Evolutionary conservation across 2,888 invertebrate species (phyloP), one percentile per base, ranked within the genome.

Genomic region (Pandemis corylana): DNA sequence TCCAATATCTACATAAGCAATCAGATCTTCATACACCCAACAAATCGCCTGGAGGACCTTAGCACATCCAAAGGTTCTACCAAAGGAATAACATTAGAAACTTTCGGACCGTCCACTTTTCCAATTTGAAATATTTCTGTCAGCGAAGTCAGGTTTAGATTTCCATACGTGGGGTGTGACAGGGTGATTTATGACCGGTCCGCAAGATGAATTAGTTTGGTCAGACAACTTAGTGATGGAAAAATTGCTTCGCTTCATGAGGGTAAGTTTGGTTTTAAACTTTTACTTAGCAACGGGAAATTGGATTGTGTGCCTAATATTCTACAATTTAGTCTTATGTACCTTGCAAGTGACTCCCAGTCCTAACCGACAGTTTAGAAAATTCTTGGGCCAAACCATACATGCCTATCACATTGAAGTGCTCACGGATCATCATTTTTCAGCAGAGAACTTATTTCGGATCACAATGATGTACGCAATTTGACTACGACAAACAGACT

Each of bases 131-230:
- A 15, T 20, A 51, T 41, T 46, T 63, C 46, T 41, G 67, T 74
- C 7, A 41, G 42, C 46, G 63, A 42, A 62, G 49, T 41, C 15
- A 56, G 44, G 44, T 59, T 69, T 68, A 64, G 64, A 68, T 73
- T 65, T 69, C 68, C 74, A 61, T 59, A 67, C 74, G 71, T 66
- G 28, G 42, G 44, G 44, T 20, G 49, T 20, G 49, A 41, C 66
- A 66, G 49, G 10, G 42, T 76, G 76, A 76, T 76, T 74, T 76
- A 76, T 76, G 71, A 49, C n/a, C 49, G 68, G 36, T 36, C 59
- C 7, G 59, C 69, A 76, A 76, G 76, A 76, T 76, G 76, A 76
- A 76, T 76, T 76, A 70, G 70, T 73, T 73, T 70, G 62, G 68
- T 56, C 59, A 70, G 42, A 68, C 53, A 69, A 70, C 61, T 62